These are phyloP conservation scores for Chiroxiphia lanceolata DNA, from an alignment of 2,797 vertebrate species.

Conservation along the genomic window DNA sequence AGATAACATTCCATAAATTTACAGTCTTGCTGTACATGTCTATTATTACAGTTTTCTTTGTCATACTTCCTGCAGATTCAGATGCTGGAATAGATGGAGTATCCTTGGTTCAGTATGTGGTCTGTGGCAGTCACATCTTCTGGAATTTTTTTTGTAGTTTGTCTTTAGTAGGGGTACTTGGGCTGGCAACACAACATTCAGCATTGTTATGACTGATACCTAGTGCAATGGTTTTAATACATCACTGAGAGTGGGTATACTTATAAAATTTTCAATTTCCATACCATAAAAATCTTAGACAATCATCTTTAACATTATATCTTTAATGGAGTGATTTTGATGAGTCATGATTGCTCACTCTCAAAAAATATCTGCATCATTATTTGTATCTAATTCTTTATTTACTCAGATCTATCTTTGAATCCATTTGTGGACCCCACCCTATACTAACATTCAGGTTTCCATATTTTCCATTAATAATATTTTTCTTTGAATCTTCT, in stretches of 20 bases:
- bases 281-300: neutral
- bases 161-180: neutral
- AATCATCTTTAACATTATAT: neutral
- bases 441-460: neutral
- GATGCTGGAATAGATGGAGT: neutral
- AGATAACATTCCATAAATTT: neutral
- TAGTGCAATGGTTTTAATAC: neutral
- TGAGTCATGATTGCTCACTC: neutral
- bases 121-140: neutral
- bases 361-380: rapidly evolving
- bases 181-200: neutral
- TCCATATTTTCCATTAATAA: neutral
- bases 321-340: neutral
- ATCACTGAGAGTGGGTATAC: neutral
- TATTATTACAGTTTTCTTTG: neutral
- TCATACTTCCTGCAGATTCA: neutral
- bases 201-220: neutral
- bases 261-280: neutral
- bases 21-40: neutral
- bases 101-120: neutral
- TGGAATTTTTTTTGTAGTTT: neutral
- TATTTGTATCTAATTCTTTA: neutral
- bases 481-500: neutral
- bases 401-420: neutral
- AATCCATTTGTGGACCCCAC: neutral